phyloP scores from a whole-genome alignment of 2,797 vertebrate genomes.

The Neosilurus hyrtlii region DNA sequence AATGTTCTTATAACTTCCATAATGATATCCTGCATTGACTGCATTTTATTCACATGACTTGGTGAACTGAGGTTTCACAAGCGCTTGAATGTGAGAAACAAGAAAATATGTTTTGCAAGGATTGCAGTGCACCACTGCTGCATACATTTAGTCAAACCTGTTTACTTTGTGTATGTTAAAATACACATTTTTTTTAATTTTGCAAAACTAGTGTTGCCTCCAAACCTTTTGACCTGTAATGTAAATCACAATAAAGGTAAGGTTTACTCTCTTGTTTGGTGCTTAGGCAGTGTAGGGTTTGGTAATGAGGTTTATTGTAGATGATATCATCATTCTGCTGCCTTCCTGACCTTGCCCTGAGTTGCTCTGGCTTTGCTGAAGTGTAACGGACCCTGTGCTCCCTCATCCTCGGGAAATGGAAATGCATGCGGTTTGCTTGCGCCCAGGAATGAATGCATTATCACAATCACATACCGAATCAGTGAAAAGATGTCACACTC shows the following conservation, averaged over 20 bases:
- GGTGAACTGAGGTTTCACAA: neutral
- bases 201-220: neutral
- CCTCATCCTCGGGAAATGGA: neutral
- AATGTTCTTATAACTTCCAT: neutral
- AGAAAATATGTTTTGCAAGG: neutral
- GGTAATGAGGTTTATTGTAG: neutral
- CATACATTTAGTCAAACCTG: neutral
- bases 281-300: neutral
- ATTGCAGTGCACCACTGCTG: neutral
- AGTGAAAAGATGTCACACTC: neutral
- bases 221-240: neutral
- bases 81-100: neutral
- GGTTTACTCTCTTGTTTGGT: neutral
- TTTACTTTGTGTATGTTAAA: neutral
- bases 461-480: neutral
- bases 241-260: slow-evolving; percentile 1
- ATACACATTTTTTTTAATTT: neutral
- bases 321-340: neutral
- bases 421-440: neutral
- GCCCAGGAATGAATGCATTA: neutral
- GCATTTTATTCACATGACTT: neutral
- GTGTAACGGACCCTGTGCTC: neutral
- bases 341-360: neutral
- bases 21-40: neutral
- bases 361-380: neutral